phyloP scores from a whole-genome alignment of 2,797 vertebrate species.

The Tinamus major region DNA sequence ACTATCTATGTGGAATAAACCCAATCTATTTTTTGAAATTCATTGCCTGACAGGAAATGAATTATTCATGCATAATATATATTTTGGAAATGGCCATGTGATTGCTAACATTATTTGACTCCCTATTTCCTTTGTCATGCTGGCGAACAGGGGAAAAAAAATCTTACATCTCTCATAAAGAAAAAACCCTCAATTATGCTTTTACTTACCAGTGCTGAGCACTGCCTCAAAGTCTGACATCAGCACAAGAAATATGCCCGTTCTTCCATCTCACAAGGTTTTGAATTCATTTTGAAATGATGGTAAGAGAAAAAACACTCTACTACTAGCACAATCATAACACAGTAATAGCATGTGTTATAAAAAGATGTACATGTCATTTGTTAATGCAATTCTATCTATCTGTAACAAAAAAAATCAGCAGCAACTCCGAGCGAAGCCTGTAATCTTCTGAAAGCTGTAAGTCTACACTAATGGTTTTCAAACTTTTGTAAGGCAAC shows the following conservation, averaged over 20 bases:
- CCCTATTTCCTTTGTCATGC: not conserved
- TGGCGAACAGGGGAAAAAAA: not conserved
- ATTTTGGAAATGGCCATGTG: not conserved
- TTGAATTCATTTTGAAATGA: not conserved
- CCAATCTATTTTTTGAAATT: slow-evolving; percentile 4
- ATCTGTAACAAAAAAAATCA: not conserved
- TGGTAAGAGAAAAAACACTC: not conserved
- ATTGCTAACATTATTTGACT: slow-evolving; percentile 5
- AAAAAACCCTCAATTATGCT: not conserved
- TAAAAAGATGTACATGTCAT: not conserved
- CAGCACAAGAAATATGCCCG: not conserved
- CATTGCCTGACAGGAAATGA: slow-evolving; percentile 11
- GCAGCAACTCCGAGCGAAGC: not conserved
- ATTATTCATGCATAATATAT: slow-evolving; percentile 18
- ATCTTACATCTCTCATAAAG: not conserved
- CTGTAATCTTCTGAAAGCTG: not conserved
- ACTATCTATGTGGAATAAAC: not conserved
- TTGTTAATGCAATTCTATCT: not conserved
- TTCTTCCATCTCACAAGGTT: slow-evolving; percentile 7
- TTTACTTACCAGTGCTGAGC: slow-evolving; percentile 18
- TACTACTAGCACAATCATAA: not conserved
- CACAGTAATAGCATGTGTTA: slow-evolving; percentile 3
- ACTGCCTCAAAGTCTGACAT: not conserved
- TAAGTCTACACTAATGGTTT: not conserved
- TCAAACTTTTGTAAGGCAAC: not conserved